A percentile compares a stretch with the other conserved stretches of the same genome.
Evolutionary conservation across 2,113 vertebrate species (phyloP).

Genomic region (Archocentrus centrarchus): DNA sequence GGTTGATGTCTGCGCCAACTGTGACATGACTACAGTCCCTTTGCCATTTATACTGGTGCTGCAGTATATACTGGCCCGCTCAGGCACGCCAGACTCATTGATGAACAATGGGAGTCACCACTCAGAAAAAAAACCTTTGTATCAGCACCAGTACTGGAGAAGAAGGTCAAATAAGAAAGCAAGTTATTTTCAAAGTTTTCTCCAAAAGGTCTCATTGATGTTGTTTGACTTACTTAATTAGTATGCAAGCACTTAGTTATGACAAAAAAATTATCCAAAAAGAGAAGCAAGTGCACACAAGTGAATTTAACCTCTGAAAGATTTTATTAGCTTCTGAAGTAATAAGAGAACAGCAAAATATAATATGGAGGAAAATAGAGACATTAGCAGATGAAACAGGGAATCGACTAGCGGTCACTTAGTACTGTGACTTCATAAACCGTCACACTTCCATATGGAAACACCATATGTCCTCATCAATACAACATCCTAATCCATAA

Average conservation of each 20-base stretch:
- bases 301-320: not conserved
- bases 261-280: not conserved
- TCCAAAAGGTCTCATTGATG: not conserved
- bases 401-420: not conserved
- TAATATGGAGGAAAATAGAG: not conserved
- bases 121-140: not conserved
- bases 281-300: not conserved
- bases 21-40: too few species aligned
- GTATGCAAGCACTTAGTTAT: not conserved
- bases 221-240: not conserved
- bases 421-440: slow-evolving; percentile 55
- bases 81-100: not conserved
- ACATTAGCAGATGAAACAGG: not conserved
- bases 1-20: too few species aligned
- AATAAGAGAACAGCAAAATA: not conserved
- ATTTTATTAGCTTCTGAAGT: not conserved
- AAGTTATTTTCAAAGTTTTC: not conserved
- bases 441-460: slow-evolving; percentile 73
- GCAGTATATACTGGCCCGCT: not conserved
- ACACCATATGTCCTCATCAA: slow-evolving; percentile 78
- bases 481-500: slow-evolving; percentile 75
- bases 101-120: not conserved
- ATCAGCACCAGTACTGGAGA: too few species aligned
- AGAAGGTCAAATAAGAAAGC: not conserved
- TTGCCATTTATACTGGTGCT: too few species aligned